Evolutionary conservation across 2,888 invertebrate species (phyloP).

Genomic region (Drosophila acutilabella): DNA sequence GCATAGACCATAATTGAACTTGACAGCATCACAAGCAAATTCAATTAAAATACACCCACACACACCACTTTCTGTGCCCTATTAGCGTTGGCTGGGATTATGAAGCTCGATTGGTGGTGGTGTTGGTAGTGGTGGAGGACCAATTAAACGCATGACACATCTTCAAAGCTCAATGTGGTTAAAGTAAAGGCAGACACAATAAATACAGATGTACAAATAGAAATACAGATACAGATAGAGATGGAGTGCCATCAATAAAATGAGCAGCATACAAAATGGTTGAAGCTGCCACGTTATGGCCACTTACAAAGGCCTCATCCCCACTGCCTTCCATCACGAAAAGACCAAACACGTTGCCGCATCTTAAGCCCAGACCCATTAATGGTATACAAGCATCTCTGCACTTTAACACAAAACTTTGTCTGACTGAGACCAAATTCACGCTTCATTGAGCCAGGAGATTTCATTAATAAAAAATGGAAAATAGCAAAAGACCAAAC

Average conservation of each 20-base stretch:
- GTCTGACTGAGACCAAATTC: constrained; percentile 48
- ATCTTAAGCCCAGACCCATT: constrained; percentile 62
- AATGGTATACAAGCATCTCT: constrained; percentile 38
- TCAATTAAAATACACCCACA: constrained; percentile 59
- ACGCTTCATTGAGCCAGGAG: constrained; percentile 81
- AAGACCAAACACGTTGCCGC: constrained; percentile 7
- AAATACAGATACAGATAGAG: constrained; percentile 29
- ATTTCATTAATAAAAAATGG: constrained; percentile 81
- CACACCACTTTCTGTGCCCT: constrained; percentile 19
- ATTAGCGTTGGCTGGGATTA: constrained; percentile 58
- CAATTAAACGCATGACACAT: constrained; percentile 58
- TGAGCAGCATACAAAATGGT: constrained; percentile 38
- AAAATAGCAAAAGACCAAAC: constrained; percentile 57
- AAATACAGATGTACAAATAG: constrained; percentile 28
- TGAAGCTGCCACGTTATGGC: constrained; percentile 56
- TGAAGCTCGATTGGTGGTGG: constrained; percentile 33
- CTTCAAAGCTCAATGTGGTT: constrained; percentile 11
- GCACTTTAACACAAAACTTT: constrained; percentile 30
- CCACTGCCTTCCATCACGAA: background rate
- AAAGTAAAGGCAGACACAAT: constrained; percentile 6
- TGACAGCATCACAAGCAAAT: constrained; percentile 43
- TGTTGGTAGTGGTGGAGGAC: constrained; percentile 12
- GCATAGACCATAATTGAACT: constrained; percentile 56
- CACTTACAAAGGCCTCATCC: constrained; percentile 45
- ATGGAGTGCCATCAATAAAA: constrained; percentile 60